phyloP scores from a whole-genome alignment of 2,888 invertebrate species.

The Drosophila cyrtoloma region DNA sequence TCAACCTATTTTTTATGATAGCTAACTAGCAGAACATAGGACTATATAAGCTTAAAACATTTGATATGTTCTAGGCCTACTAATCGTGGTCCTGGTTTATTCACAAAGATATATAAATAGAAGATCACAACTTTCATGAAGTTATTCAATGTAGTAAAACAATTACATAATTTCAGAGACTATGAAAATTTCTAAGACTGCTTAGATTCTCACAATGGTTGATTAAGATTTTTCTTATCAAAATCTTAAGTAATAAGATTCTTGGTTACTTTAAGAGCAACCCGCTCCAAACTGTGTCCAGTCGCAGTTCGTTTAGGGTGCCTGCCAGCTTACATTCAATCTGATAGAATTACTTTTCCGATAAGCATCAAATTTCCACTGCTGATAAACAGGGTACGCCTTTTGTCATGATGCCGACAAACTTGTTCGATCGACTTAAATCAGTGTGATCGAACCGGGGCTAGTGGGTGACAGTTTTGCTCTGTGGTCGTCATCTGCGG shows the following conservation, averaged over 20 bases:
- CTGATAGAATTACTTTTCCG: constrained; percentile 70
- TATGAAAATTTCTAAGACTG: neutral
- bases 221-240: neutral
- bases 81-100: neutral
- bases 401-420: constrained; percentile 67
- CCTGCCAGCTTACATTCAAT: constrained; percentile 50
- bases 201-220: neutral
- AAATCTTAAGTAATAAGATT: neutral
- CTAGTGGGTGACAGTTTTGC: constrained; percentile 65
- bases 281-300: constrained; percentile 25
- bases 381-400: constrained; percentile 73
- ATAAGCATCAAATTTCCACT: constrained; percentile 77
- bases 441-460: constrained; percentile 44
- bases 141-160: neutral
- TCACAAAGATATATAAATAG: neutral
- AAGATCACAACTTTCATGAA: neutral
- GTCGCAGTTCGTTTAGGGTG: constrained; percentile 28
- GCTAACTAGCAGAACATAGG: neutral
- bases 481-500: constrained; percentile 55
- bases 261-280: constrained; percentile 9
- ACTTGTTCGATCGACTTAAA: constrained; percentile 63
- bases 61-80: neutral
- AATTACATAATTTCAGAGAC: neutral
- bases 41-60: neutral
- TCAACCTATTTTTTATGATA: neutral